These are phyloP conservation scores for Apamea sordens DNA, from an alignment of 2,888 invertebrate species.

Conservation along the genomic window DNA sequence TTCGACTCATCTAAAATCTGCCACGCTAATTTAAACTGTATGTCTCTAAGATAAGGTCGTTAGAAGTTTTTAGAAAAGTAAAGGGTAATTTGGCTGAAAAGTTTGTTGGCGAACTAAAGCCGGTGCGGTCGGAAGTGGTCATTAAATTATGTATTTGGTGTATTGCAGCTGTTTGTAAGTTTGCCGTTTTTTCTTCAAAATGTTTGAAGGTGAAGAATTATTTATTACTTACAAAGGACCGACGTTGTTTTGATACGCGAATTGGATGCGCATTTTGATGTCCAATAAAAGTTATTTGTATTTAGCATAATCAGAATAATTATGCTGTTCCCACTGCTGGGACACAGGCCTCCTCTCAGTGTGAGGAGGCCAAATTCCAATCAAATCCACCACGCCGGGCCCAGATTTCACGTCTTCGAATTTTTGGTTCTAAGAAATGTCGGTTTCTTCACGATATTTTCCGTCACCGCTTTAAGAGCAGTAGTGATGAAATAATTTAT, in stretches of 20 bases:
- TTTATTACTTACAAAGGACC: conserved; percentile 39
- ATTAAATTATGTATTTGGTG: conserved; percentile 79
- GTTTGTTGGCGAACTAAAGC: conserved; percentile 69
- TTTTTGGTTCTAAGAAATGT: too few species aligned
- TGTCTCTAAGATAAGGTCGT: background rate
- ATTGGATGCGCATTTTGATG: conserved; percentile 3
- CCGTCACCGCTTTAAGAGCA: too few species aligned
- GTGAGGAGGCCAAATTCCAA: too few species aligned
- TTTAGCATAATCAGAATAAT: background rate
- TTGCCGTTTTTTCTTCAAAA: conserved; percentile 51
- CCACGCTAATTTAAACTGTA: conserved; percentile 37
- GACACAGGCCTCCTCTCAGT: too few species aligned
- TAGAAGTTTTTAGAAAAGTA: conserved; percentile 26
- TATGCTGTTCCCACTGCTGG: too few species aligned
- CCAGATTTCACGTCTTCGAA: too few species aligned
- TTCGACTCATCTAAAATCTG: conserved; percentile 14
- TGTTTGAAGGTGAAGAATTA: conserved; percentile 41
- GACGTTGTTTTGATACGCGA: conserved; percentile 17
- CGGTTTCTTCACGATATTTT: too few species aligned
- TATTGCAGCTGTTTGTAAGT: conserved; percentile 71
- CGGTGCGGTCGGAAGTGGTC: conserved; percentile 69
- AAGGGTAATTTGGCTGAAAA: conserved; percentile 59
- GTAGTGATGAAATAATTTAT: too few species aligned
- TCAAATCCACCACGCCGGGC: too few species aligned
- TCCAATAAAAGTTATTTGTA: background rate